These are phyloP conservation scores for Lutraria lutraria DNA, from an alignment of 2,888 invertebrate species.

Conservation along the genomic window DNA sequence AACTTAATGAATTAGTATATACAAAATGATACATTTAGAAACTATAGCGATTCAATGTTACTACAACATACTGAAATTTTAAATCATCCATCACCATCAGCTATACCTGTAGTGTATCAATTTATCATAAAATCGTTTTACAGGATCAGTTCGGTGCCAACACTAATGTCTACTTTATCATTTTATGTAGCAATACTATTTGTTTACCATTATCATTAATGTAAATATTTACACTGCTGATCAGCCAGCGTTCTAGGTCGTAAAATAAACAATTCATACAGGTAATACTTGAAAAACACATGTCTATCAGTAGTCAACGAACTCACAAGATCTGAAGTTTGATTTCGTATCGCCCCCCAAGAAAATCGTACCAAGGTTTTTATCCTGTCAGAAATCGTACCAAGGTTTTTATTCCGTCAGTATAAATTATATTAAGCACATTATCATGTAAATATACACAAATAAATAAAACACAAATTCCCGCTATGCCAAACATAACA, in stretches of 20 bases:
- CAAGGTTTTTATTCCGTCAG: neutral
- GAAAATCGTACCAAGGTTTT: neutral
- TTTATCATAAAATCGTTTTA: neutral
- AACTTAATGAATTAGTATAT: neutral
- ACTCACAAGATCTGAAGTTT: neutral
- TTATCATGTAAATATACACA: conserved; percentile 8
- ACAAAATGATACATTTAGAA: neutral
- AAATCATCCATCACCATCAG: neutral
- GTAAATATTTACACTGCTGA: neutral
- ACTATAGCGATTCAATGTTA: neutral
- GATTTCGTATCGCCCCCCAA: neutral
- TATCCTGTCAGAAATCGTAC: neutral
- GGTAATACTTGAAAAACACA: conserved; percentile 5
- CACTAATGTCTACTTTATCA: neutral
- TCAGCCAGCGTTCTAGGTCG: neutral
- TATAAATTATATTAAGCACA: conserved; percentile 2
- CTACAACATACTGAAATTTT: neutral
- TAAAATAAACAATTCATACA: neutral
- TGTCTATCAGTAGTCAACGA: conserved; percentile 2
- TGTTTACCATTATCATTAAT: neutral
- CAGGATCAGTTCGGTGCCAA: neutral
- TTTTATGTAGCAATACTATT: neutral
- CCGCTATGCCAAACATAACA: neutral
- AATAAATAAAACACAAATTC: conserved; percentile 16
- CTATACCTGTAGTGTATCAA: too few relatives aligned